Conservation (phyloP, 2,797 vertebrate genomes). For the Pseudochirops cupreus region DNA sequence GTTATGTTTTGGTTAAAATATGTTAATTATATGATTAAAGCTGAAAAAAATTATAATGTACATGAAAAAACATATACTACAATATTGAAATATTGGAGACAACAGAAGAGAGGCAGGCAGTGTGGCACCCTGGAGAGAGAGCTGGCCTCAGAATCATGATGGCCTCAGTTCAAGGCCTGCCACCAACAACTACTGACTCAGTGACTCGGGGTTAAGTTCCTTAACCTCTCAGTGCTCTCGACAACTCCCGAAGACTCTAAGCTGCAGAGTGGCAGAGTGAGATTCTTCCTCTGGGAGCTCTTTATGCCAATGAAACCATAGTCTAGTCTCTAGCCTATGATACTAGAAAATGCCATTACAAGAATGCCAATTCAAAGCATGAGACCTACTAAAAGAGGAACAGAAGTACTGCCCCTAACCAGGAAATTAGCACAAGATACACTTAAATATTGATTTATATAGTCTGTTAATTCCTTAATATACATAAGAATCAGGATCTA, state of each 20-base stretch:
- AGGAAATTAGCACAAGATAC: neutral
- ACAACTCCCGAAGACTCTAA: neutral
- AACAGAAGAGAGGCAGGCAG: neutral
- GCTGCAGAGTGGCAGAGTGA: neutral
- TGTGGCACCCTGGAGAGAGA: neutral
- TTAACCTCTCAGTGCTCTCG: neutral
- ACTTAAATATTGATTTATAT: neutral
- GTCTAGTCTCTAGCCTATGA: neutral
- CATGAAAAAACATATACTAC: too few relatives aligned
- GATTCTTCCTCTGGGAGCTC: neutral
- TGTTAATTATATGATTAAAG: conserved; percentile 86
- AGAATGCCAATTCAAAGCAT: neutral
- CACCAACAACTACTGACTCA: neutral
- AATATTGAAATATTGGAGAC: too few relatives aligned
- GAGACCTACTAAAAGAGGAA: neutral
- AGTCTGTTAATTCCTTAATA: neutral
- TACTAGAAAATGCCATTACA: neutral
- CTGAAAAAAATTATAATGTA: conserved; percentile 25
- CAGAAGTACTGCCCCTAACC: neutral
- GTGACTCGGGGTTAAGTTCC: neutral
- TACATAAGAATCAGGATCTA: neutral
- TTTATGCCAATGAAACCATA: neutral
- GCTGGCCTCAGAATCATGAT: neutral
- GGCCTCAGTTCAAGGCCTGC: neutral
- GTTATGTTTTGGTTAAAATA: conserved; percentile 87